A percentile compares a stretch with the other conserved stretches of the same genome.
Conservation (phyloP, 2,113 vertebrate genomes). For the Catharus bicknelli region DNA sequence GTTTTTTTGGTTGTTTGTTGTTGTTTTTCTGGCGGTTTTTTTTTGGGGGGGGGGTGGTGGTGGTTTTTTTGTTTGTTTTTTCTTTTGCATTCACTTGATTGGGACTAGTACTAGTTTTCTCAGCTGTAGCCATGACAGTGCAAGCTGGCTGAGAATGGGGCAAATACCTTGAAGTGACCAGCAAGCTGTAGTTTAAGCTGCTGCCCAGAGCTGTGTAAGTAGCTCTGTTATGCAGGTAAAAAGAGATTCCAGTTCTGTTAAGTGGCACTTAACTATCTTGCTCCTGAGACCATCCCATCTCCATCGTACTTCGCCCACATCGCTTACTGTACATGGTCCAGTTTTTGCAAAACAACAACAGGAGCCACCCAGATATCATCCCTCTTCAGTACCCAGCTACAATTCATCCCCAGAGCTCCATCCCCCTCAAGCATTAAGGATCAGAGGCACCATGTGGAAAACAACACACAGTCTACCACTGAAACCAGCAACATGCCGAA, state of each 20-base stretch:
- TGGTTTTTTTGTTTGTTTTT: background rate
- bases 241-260: background rate
- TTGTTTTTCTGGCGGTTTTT: background rate
- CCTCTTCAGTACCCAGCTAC: background rate
- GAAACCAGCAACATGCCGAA: background rate
- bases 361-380: background rate
- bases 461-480: accelerated
- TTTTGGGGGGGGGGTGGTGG: no score
- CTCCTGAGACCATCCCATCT: background rate
- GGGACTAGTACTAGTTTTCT: background rate
- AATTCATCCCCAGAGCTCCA: background rate
- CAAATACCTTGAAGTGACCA: background rate
- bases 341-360: background rate
- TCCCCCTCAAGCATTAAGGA: background rate
- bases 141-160: background rate
- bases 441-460: background rate
- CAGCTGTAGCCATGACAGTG: background rate
- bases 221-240: background rate
- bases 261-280: background rate
- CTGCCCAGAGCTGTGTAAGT: background rate
- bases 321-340: accelerated
- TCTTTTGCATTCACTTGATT: background rate
- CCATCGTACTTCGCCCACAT: background rate
- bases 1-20: background rate
- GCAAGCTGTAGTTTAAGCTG: background rate